A percentile compares a stretch with the other conserved stretches of the same genome.
Conservation (phyloP, 2,888 invertebrate species). For the Epsilonema sp. region DNA sequence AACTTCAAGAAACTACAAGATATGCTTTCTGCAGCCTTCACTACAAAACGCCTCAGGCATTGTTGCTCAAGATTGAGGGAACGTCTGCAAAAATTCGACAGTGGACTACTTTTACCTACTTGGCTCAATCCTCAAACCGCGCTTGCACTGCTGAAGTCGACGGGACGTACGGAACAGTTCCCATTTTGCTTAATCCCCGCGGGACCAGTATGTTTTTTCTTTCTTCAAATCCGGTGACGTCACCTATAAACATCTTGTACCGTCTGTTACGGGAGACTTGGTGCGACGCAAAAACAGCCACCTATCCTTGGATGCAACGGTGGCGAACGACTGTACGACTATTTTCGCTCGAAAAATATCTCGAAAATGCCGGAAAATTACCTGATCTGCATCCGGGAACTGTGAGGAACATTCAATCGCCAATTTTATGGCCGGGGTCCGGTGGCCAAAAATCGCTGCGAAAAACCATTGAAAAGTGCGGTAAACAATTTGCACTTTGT, state of each 20-base stretch:
- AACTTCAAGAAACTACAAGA: neutral
- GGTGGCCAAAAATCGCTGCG: too few relatives aligned
- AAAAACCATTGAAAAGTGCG: too few relatives aligned
- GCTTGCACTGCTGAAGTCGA: neutral
- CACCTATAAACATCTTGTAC: neutral
- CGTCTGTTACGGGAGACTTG: neutral
- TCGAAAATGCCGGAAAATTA: too few relatives aligned
- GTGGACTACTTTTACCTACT: neutral
- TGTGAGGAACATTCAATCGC: too few relatives aligned
- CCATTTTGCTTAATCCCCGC: neutral
- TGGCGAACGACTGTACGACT: too few relatives aligned
- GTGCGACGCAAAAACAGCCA: too few relatives aligned
- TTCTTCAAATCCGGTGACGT: neutral
- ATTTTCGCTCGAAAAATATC: too few relatives aligned
- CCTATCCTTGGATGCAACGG: too few relatives aligned
- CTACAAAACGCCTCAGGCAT: neutral
- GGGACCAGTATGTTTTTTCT: neutral
- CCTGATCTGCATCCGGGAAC: too few relatives aligned
- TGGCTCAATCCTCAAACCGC: neutral
- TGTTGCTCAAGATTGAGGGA: neutral
- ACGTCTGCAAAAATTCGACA: neutral
- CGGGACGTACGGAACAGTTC: neutral
- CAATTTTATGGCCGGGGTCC: too few relatives aligned
- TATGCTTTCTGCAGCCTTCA: conserved; percentile 1
- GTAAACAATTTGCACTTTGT: too few relatives aligned